Evolutionary conservation across 2,113 vertebrate genomes (phyloP).

Genomic region (Megalops atlanticus): DNA sequence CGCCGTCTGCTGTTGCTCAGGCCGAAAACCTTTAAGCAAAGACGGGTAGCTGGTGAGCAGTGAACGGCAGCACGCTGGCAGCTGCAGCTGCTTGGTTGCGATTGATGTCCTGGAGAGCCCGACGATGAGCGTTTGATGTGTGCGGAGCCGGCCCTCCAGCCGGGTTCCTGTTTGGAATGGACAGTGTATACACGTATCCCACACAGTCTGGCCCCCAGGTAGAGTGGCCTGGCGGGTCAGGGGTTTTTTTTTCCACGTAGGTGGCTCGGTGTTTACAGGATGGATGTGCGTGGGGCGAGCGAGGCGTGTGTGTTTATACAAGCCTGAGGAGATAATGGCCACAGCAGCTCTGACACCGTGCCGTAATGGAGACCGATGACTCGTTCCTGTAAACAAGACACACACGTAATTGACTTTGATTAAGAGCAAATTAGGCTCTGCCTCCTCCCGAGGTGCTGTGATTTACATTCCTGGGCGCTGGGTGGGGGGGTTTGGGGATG

Average conservation of each 20-base stretch:
- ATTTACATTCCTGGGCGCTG: constrained; percentile 73
- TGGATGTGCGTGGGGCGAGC: constrained; percentile 45
- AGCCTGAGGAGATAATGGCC: constrained; percentile 73
- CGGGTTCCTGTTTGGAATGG: background rate
- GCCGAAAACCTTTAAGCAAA: background rate
- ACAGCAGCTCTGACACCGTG: constrained; percentile 53
- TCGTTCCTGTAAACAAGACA: constrained; percentile 75
- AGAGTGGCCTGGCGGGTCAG: constrained; percentile 26
- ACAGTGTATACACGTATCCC: background rate
- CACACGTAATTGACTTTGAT: constrained; percentile 73
- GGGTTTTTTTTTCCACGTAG: constrained; percentile 43
- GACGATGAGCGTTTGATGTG: background rate
- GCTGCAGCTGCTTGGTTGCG: background rate
- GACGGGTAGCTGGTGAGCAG: background rate
- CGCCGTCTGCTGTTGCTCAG: background rate
- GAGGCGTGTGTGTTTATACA: constrained; percentile 63
- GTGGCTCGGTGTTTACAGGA: constrained; percentile 43
- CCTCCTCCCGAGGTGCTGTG: constrained; percentile 63
- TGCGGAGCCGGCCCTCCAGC: background rate
- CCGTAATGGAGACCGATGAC: constrained; percentile 76
- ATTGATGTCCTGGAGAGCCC: background rate
- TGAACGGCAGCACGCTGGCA: background rate
- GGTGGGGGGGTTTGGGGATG: constrained; percentile 51
- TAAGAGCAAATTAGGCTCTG: constrained; percentile 81
- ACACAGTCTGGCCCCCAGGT: background rate